Percentiles rank a stretch among this genome's conserved stretches.
phyloP scores from a whole-genome alignment of 2,797 vertebrate species.

The Chanos chanos region DNA sequence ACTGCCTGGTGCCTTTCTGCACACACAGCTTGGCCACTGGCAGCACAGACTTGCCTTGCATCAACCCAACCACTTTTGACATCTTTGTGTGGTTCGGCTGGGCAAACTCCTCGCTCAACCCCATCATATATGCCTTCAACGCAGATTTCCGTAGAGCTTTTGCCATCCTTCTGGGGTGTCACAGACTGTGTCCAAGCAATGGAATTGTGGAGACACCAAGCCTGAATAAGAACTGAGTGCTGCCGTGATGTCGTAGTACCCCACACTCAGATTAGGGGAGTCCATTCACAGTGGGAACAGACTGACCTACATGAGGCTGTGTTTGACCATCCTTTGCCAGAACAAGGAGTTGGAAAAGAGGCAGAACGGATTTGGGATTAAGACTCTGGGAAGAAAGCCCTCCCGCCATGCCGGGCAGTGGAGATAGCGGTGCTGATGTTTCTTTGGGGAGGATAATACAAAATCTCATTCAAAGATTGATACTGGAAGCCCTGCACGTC shows the following conservation, averaged over 20 bases:
- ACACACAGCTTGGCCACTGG: slow-evolving; percentile 68
- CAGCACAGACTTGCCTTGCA: slow-evolving; percentile 82
- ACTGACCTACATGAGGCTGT: slow-evolving; percentile 72
- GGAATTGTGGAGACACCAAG: slow-evolving; percentile 90
- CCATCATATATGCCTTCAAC: slow-evolving; percentile 98
- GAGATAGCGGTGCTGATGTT: slow-evolving; percentile 77
- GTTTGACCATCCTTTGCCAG: slow-evolving; percentile 63
- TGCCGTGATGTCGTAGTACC: slow-evolving; percentile 4
- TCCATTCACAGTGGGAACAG: slow-evolving; percentile 72
- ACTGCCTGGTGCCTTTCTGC: slow-evolving; percentile 98
- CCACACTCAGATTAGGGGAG: slow-evolving; percentile 60
- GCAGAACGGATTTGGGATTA: slow-evolving; percentile 69
- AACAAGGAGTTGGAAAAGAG: slow-evolving; percentile 67
- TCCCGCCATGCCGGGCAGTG: slow-evolving; percentile 73
- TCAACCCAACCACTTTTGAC: slow-evolving; percentile 92
- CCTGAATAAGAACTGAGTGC: slow-evolving; percentile 88
- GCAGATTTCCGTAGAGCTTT: slow-evolving; percentile 98
- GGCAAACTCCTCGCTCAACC: slow-evolving; percentile 98
- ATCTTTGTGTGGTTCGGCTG: slow-evolving; percentile 98
- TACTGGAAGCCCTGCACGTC: slow-evolving; percentile 11
- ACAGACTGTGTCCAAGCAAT: slow-evolving; percentile 83
- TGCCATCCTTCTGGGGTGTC: slow-evolving; percentile 92
- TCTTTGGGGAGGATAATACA: slow-evolving; percentile 82
- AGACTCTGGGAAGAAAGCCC: slow-evolving; percentile 72
- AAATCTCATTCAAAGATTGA: slow-evolving; percentile 24